Conservation (phyloP, 2,888 invertebrate genomes). For the Mesopsocus fuscifrons region DNA sequence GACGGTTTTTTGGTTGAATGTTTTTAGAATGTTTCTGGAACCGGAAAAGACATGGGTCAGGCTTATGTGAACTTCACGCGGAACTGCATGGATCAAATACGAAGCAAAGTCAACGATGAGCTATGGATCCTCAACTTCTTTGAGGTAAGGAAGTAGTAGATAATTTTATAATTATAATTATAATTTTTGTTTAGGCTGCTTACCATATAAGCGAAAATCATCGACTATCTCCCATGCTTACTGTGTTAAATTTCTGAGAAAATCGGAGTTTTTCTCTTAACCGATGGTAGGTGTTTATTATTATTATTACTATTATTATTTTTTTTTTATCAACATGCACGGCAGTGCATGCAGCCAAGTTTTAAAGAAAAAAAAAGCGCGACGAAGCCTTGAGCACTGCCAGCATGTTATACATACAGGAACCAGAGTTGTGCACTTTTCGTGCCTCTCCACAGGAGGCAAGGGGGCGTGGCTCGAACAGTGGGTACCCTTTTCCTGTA, state of each 20-base stretch:
- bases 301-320: too few species aligned
- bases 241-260: neutral
- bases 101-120: constrained; percentile 85
- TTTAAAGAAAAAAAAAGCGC: too few species aligned
- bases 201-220: neutral
- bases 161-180: constrained; percentile 4
- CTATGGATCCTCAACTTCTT: constrained; percentile 65
- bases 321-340: too few species aligned
- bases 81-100: constrained; percentile 93
- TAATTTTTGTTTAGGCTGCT: constrained; percentile 1
- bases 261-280: too few species aligned
- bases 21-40: constrained; percentile 66
- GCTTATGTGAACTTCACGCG: constrained; percentile 96
- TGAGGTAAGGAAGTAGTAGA: constrained; percentile 32
- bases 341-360: too few species aligned
- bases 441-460: too few species aligned
- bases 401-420: too few species aligned
- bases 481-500: too few species aligned
- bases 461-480: too few species aligned
- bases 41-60: constrained; percentile 93
- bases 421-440: too few species aligned
- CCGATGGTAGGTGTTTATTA: neutral
- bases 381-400: too few species aligned
- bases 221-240: neutral
- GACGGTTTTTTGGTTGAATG: too few species aligned